Conservation (phyloP, 1,140 invertebrate species). For the Aphidius gifuensis region DNA sequence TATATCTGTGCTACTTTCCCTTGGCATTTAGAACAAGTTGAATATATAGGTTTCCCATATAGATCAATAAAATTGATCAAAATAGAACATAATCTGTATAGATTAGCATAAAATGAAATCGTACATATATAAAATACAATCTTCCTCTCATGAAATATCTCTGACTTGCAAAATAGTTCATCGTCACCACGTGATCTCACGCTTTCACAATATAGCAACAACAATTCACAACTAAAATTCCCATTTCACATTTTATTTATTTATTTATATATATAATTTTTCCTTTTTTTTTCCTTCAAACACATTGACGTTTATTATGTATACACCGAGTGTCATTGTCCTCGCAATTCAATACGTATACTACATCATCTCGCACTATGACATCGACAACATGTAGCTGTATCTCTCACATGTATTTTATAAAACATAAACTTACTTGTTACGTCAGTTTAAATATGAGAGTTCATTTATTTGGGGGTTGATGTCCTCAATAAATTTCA, state of each 20-base stretch:
- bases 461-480: conserved; percentile 19
- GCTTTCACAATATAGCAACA: conserved; percentile 36
- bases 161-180: no score
- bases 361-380: no score
- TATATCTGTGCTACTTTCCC: no score
- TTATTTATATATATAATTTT: neutral
- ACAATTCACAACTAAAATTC: neutral
- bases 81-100: no score
- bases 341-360: conserved; percentile 31
- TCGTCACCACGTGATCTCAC: conserved; percentile 32
- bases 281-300: neutral
- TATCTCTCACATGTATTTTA: conserved; percentile 3
- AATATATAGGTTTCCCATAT: no score
- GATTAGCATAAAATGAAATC: no score
- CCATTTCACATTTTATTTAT: conserved; percentile 5
- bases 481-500: conserved; percentile 11
- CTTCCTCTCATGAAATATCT: no score
- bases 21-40: no score
- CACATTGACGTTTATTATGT: neutral
- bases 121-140: no score
- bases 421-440: conserved; percentile 17
- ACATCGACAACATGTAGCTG: neutral
- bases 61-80: no score
- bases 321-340: conserved; percentile 17
- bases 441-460: conserved; percentile 28